phyloP scores from a whole-genome alignment of 2,888 invertebrate genomes.

The Crioceris asparagi region DNA sequence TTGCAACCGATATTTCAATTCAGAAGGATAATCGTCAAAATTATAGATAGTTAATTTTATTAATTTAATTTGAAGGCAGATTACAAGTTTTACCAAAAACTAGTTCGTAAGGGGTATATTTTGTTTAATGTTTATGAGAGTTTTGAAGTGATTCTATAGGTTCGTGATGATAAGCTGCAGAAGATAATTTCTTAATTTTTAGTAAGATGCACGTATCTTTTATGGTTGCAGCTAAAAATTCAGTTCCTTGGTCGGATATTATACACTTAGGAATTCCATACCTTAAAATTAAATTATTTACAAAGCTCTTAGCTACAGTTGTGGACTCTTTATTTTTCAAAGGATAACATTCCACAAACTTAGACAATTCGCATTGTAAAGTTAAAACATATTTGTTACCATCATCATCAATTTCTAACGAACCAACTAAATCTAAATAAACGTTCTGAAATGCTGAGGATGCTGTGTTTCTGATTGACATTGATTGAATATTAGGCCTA shows the following conservation, averaged over 20 bases:
- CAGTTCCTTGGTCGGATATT: constrained; percentile 1
- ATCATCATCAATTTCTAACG: background rate
- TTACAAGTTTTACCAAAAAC: background rate
- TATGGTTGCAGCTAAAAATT: background rate
- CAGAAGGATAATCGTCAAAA: background rate
- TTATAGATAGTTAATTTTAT: background rate
- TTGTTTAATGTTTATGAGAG: background rate
- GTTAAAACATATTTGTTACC: constrained; percentile 5
- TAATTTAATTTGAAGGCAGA: background rate
- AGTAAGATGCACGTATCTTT: background rate
- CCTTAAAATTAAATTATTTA: background rate
- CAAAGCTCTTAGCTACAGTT: background rate
- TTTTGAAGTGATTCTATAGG: background rate
- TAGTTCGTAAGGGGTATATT: background rate
- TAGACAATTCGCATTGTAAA: constrained; percentile 13
- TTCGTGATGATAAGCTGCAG: background rate
- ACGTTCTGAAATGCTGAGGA: constrained; percentile 14
- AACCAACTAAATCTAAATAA: constrained; percentile 9
- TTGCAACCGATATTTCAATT: background rate
- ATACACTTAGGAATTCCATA: constrained; percentile 1
- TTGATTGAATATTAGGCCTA: constrained; percentile 10
- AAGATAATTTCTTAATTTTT: background rate
- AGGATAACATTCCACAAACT: constrained; percentile 7
- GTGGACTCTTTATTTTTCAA: background rate
- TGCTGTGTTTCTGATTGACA: constrained; percentile 15